phyloP scores from a whole-genome alignment of 2,113 vertebrate genomes.

The Trochalopteron elliotii region DNA sequence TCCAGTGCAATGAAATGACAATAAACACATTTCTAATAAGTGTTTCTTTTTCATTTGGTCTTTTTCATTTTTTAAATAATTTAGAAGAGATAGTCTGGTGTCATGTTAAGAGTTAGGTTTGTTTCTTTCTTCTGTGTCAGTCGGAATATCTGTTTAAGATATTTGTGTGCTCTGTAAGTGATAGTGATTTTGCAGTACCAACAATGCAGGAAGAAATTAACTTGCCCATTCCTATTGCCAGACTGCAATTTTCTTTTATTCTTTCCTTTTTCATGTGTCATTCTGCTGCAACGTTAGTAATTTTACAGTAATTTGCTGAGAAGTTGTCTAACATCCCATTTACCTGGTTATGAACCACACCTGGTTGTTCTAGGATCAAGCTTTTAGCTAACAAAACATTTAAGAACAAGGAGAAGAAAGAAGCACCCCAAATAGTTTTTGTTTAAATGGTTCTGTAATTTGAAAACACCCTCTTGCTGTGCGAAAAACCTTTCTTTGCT shows the following conservation, averaged over 20 bases:
- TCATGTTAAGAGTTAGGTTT: neutral
- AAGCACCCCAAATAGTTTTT: neutral
- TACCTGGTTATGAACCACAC: neutral
- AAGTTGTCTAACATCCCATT: neutral
- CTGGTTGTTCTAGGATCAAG: neutral
- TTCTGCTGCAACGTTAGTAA: neutral
- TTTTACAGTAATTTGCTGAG: neutral
- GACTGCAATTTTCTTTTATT: neutral
- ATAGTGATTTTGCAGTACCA: neutral
- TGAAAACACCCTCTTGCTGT: neutral
- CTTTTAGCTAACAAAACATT: neutral
- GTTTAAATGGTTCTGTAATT: neutral
- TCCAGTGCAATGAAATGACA: neutral
- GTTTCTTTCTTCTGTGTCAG: neutral
- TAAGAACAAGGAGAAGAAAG: neutral
- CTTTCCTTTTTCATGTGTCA: neutral
- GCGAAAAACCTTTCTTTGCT: neutral
- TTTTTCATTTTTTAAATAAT: neutral
- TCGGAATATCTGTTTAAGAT: neutral
- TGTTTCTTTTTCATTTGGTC: fast-evolving
- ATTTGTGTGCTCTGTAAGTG: neutral
- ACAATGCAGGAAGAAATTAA: neutral
- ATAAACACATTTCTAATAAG: neutral
- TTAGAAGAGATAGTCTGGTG: neutral
- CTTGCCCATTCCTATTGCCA: neutral